Evolutionary conservation across 2,797 vertebrate genomes (phyloP).

Genomic region (Oreochromis grahami): DNA sequence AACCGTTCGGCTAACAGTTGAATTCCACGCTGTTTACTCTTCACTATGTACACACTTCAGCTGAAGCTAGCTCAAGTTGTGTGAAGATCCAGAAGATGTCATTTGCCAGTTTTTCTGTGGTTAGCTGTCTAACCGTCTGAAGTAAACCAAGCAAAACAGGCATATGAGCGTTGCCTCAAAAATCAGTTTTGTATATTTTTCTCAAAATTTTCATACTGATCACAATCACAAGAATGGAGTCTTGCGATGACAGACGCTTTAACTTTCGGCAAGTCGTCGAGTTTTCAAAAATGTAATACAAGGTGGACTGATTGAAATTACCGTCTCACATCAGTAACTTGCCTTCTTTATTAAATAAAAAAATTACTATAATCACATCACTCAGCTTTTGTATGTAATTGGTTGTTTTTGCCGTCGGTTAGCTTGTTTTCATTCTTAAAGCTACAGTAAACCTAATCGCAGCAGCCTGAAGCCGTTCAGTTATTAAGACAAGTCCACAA

Average conservation of each 20-base stretch:
- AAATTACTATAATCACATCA: background rate
- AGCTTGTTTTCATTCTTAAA: background rate
- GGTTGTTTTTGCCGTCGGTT: background rate
- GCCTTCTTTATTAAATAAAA: background rate
- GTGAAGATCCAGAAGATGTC: background rate
- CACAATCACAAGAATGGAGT: background rate
- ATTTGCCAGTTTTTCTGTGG: background rate
- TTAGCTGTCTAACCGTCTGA: slow-evolving; percentile 30
- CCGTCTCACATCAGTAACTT: background rate
- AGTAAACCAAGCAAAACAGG: background rate
- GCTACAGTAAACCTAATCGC: background rate
- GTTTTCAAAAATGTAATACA: background rate
- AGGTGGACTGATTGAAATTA: background rate
- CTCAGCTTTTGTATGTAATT: background rate
- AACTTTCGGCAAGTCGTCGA: background rate
- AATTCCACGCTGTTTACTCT: background rate
- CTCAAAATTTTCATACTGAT: background rate
- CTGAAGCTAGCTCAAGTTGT: slow-evolving; percentile 18
- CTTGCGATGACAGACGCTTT: background rate
- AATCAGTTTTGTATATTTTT: background rate
- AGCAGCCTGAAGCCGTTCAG: background rate
- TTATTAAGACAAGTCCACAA: background rate
- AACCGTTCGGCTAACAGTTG: background rate
- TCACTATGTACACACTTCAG: background rate
- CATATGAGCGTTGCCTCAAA: background rate